Evolutionary conservation across 2,888 invertebrate species (phyloP), one percentile per base, ranked within the genome.

Genomic region (Acleris emargana): DNA sequence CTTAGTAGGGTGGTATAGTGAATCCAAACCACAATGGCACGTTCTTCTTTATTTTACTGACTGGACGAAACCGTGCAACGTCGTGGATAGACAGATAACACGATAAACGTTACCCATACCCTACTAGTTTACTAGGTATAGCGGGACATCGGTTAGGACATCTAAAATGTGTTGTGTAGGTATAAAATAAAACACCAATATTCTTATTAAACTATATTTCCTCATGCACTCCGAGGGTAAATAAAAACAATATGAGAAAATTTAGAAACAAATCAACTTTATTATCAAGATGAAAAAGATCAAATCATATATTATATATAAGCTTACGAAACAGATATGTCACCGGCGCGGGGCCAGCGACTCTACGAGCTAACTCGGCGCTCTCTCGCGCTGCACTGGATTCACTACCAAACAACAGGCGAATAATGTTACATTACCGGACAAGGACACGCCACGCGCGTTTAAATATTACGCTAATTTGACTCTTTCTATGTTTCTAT

Each of bases 241-340:
- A 64, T 43, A 59, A 61, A 69, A 68, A 62, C 60, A 62, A 69
- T 62, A 53, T 47, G 83, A 82, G 84, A 89, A 89, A 91, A 91
- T 89, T 91, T 91, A 90, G 89, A 91, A 92, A 92, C 91, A 92
- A 92, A 91, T 91, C 88, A 91, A 91, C 89, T 92, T 92, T 92
- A 92, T 92, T 91, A 91, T 91, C 87, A 89, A 91, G 91, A 91
- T 92, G 91, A 89, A 91, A 91, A 91, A 91, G 88, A 90, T 91
- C 85, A 92, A 91, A 91, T 91, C 82, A 91, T 88, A 88, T 82
- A 75, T 82, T 77, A 80, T 81, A 83, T 82, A 88, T 86, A 89
- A 91, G 91, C 90, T 86, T 88, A 88, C 79, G 80, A 80, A 85
- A 84, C 86, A 83, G 89, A 88, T 87, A 86, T 86, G 88, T 86